Evolutionary conservation across 2,797 vertebrate species (phyloP), one percentile per base, ranked within the genome.

Genomic region (Pangasius larnaudii): DNA sequence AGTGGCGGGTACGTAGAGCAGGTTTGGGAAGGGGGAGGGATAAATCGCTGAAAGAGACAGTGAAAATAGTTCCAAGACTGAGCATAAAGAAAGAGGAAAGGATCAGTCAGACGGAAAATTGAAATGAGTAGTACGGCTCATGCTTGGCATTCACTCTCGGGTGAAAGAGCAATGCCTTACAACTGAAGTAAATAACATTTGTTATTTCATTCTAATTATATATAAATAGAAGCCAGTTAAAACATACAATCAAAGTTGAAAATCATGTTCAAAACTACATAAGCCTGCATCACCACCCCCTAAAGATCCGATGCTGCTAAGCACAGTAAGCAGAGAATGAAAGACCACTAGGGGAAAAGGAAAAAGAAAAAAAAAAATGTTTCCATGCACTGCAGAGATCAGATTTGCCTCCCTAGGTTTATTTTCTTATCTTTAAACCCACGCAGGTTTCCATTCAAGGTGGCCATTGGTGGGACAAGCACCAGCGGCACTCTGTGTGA

Each of bases 371-470:
- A 46, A 88, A 90, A 86, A 90, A 92, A 90, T 89, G 42, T 88
- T 92, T 91, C 59, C 67, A 93, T 93, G 92, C 92, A 93, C 92
- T 94, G 95, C 94, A 94, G 93, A 95, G 92, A 95, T 95, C 92
- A 94, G 92, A 93, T 93, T 95, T 95, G 91, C 93, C 91, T 91
- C 93, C 92, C 92, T 33, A 90, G 93, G 93, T 95, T 96, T 90
- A 96, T 96, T 95, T 94, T 96, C 89, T 94, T 95, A 94, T 96
- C 93, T 96, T 95, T 96, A 92, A 96, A 96, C 94, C 96, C 95
- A 95, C 97, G 96, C 97, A 99, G 98, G 98, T 98, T 99, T 98
- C 98, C 98, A 99, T 99, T 99, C 98, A 98, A 99, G 98, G 97
- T 98, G 98, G 98, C 97, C 97, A 98, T 98, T 99, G 98, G 98